Evolutionary conservation across 1,140 invertebrate species (phyloP), one percentile per base, ranked within the genome.

Genomic region (Drosophila leontia): DNA sequence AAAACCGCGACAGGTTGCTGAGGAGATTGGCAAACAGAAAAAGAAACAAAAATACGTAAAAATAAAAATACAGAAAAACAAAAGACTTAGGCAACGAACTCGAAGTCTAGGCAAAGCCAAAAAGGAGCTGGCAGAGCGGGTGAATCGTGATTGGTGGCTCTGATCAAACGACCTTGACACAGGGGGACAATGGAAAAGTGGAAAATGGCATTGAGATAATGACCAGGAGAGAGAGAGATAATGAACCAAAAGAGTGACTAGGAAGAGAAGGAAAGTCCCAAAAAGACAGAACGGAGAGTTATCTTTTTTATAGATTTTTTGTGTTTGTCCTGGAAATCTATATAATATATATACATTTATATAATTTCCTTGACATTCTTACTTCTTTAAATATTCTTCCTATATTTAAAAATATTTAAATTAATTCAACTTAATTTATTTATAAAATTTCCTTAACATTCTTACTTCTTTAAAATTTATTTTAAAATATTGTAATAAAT

Each of bases 51-150:
- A n/a, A 4, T 1, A 2, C 8, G 1, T 2, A 34, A 11, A 5
- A 45, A 8, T 2, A 34, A 11, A 5, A 45, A 42, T 15, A 15
- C 0, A 39, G 37, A 60, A 32, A 75, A 53, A 69, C 48, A 23
- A 78, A 78, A 57, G 57, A 78, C 75, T 77, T 68, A 50, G 53
- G 62, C 61, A 77, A 60, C 75, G 34, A 77, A 77, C 75, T 69
- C 39, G 48, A 32, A 7, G 1, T 3, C 4, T 5, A 9, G 17
- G 51, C 17, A 3, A 3, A 23, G 34, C 7, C 35, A 0, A 39
- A 0, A 39, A 56, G 53, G 53, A 56, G 53, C 13, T 29, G 23
- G 60, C 7, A 15, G 4, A 51, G 39, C 26, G n/a, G 57, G 32
- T 44, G 51, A 77, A 41, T 55, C 51, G 37, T 39, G 74, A 72